phyloP scores from a whole-genome alignment of 2,888 invertebrate species.

The Drosophila kanekoi region DNA sequence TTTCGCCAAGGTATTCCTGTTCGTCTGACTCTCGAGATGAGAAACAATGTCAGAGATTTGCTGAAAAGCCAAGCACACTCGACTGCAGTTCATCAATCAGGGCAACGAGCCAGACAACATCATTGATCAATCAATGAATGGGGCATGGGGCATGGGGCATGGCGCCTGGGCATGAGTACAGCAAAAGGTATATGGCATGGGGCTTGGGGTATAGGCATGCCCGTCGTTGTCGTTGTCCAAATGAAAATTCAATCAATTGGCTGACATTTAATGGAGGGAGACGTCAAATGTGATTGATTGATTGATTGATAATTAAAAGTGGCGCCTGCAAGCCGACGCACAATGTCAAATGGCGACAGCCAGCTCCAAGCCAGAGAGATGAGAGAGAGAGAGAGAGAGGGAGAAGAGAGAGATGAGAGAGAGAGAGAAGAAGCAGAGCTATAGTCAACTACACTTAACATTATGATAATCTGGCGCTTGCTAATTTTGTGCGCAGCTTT shows the following conservation, averaged over 20 bases:
- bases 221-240: constrained; percentile 39
- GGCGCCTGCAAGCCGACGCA: constrained; percentile 69
- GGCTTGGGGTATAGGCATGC: constrained; percentile 3
- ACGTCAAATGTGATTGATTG: constrained; percentile 75
- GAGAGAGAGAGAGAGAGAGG: neutral
- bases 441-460: constrained; percentile 40
- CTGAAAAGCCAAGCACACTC: neutral
- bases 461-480: constrained; percentile 73
- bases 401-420: neutral
- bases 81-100: constrained; percentile 52
- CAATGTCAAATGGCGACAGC: constrained; percentile 32
- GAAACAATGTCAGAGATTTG: neutral
- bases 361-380: neutral
- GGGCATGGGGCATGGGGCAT: neutral
- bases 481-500: constrained; percentile 65
- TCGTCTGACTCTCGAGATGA: neutral
- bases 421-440: neutral
- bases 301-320: constrained; percentile 75
- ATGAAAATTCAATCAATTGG: constrained; percentile 73
- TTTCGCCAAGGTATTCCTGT: neutral
- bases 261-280: constrained; percentile 78
- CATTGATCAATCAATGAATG: constrained; percentile 50
- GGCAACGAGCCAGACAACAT: constrained; percentile 31
- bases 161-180: neutral
- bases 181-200: neutral